Conservation (phyloP, 2,888 invertebrate species). For the Bugula neritina region DNA sequence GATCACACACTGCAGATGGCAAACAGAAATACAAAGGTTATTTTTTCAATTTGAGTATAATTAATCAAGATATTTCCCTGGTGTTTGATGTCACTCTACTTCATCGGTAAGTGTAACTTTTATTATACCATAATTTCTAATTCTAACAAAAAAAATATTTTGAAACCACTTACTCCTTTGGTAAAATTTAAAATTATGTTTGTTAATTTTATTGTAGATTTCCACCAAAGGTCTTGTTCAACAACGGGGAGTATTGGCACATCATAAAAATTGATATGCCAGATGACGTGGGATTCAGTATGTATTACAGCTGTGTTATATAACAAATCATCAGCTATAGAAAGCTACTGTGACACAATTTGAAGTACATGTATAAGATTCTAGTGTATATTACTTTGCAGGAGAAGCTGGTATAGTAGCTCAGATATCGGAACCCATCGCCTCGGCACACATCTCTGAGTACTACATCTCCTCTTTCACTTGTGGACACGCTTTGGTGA, state of each 20-base stretch:
- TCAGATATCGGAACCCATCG: slow-evolving; percentile 16
- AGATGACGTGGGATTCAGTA: slow-evolving; percentile 18
- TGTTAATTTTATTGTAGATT: slow-evolving; percentile 3
- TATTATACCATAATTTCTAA: too few species aligned
- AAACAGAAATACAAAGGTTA: neutral
- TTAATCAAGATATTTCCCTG: slow-evolving; percentile 16
- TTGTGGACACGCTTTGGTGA: slow-evolving; percentile 13
- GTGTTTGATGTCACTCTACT: neutral
- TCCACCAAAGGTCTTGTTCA: neutral
- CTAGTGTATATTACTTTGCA: neutral
- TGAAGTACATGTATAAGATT: too few species aligned
- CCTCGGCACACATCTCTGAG: slow-evolving; percentile 21
- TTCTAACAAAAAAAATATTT: too few species aligned
- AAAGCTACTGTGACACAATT: too few species aligned
- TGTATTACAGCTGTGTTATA: too few species aligned
- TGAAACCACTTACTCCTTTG: too few species aligned
- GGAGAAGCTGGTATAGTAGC: slow-evolving; percentile 22
- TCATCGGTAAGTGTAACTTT: neutral
- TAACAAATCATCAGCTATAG: too few species aligned
- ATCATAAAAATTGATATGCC: slow-evolving; percentile 16
- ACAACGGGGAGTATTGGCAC: slow-evolving; percentile 15
- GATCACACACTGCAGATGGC: neutral
- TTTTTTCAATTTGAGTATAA: slow-evolving; percentile 19
- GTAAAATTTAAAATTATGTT: too few species aligned
- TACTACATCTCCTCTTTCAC: slow-evolving; percentile 21